phyloP scores from a whole-genome alignment of 2,888 invertebrate genomes.

The Acholoe squamosa region DNA sequence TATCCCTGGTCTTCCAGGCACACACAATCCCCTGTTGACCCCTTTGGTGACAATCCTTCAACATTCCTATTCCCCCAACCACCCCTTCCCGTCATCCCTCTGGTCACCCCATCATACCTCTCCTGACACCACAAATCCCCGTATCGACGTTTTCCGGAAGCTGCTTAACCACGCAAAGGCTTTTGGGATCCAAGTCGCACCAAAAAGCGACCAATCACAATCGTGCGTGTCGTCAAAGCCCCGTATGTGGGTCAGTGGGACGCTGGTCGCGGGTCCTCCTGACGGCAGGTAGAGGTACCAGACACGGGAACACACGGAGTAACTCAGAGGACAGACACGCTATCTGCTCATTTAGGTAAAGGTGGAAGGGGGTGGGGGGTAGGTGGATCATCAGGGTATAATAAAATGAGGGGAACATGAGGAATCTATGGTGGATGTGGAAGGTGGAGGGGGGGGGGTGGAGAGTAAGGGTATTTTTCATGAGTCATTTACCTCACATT shows the following conservation, averaged over 20 bases:
- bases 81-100: background rate
- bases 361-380: background rate
- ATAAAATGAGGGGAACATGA: too few relatives aligned
- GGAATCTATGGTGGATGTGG: background rate
- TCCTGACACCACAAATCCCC: background rate
- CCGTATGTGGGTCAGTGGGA: background rate
- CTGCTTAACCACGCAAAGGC: background rate
- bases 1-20: too few relatives aligned
- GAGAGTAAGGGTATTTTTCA: background rate
- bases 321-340: background rate
- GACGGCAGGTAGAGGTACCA: conserved; percentile 6
- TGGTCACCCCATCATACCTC: background rate
- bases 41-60: too few relatives aligned
- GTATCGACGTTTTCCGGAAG: conserved; percentile 13
- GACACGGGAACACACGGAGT: conserved; percentile 14
- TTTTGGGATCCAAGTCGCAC: background rate
- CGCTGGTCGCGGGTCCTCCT: background rate
- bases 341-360: background rate
- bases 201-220: background rate
- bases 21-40: too few relatives aligned
- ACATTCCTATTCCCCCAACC: too few relatives aligned
- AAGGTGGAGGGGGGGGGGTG: background rate
- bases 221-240: background rate
- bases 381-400: background rate
- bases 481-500: too few relatives aligned